A percentile compares a stretch with the other conserved stretches of the same genome.
Conservation (phyloP, 53 echinoderm and acorn worm species). For the Echinarachnius parma region DNA sequence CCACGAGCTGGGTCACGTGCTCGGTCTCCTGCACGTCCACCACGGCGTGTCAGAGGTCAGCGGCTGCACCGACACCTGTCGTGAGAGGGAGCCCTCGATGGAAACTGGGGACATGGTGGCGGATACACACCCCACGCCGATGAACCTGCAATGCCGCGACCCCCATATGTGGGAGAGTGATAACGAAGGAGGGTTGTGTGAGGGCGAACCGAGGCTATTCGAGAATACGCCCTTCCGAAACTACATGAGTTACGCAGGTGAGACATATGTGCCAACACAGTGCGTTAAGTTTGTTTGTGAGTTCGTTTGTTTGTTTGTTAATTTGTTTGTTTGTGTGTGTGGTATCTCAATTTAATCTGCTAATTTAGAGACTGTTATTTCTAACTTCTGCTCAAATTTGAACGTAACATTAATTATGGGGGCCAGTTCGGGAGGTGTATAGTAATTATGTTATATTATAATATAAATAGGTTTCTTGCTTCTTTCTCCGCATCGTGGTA, state of each 20-base stretch:
- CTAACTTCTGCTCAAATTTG: too few relatives aligned
- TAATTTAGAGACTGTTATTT: too few relatives aligned
- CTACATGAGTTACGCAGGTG: slow-evolving; percentile 91
- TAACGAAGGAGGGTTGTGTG: slow-evolving; percentile 27
- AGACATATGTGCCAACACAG: background rate
- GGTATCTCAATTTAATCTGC: too few relatives aligned
- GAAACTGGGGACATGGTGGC: slow-evolving; percentile 78
- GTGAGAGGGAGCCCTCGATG: slow-evolving; percentile 59
- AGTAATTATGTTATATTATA: too few relatives aligned
- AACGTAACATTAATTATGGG: too few relatives aligned
- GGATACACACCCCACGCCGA: slow-evolving; percentile 91
- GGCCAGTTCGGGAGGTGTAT: too few relatives aligned
- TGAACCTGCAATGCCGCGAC: slow-evolving; percentile 76
- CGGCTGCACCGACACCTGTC: slow-evolving; percentile 63
- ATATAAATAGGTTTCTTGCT: too few relatives aligned
- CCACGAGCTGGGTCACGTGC: slow-evolving; percentile 89
- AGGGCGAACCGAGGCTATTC: slow-evolving; percentile 43
- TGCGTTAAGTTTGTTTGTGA: too few relatives aligned
- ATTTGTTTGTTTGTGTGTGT: too few relatives aligned
- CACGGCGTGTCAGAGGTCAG: slow-evolving; percentile 68
- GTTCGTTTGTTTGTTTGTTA: too few relatives aligned
- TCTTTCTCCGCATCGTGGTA: too few relatives aligned
- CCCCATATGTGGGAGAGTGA: slow-evolving; percentile 21
- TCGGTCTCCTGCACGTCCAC: slow-evolving; percentile 89
- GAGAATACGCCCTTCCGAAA: slow-evolving; percentile 78